These are phyloP conservation scores for Indicator maculatus DNA, from an alignment of 2,113 vertebrate genomes.

Conservation along the genomic window DNA sequence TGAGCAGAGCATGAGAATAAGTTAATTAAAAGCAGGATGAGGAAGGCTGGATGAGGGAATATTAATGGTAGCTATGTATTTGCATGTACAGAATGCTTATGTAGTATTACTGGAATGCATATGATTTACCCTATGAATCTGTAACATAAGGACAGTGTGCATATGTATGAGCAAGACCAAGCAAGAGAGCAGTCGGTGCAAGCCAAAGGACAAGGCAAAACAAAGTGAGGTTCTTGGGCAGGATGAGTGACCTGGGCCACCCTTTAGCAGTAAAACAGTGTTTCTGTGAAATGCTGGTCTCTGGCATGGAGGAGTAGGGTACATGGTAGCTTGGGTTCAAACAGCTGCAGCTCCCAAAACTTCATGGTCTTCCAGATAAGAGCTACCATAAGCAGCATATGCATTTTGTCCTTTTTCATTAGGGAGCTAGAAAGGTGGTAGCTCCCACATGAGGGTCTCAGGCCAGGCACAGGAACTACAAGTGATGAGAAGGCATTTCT, in stretches of 20 bases:
- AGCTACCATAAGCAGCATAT: neutral
- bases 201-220: neutral
- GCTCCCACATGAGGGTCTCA: neutral
- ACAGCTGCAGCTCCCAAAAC: neutral
- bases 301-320: neutral
- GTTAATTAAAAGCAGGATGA: slow-evolving; percentile 27
- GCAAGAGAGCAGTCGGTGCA: neutral
- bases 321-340: neutral
- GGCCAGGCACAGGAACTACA: neutral
- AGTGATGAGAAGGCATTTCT: neutral
- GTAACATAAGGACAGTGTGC: neutral
- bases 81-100: slow-evolving; percentile 26
- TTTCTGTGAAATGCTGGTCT: neutral
- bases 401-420: neutral
- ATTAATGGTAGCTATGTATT: neutral
- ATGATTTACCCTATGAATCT: neutral
- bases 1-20: neutral
- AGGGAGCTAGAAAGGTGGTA: neutral
- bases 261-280: neutral
- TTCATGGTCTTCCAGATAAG: neutral
- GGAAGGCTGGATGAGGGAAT: neutral
- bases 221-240: neutral
- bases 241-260: neutral
- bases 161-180: neutral
- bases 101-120: neutral